Evolutionary conservation across 37 sponge, comb jelly and placozoan species (phyloP).

Genomic region (Halichondria panicea): DNA sequence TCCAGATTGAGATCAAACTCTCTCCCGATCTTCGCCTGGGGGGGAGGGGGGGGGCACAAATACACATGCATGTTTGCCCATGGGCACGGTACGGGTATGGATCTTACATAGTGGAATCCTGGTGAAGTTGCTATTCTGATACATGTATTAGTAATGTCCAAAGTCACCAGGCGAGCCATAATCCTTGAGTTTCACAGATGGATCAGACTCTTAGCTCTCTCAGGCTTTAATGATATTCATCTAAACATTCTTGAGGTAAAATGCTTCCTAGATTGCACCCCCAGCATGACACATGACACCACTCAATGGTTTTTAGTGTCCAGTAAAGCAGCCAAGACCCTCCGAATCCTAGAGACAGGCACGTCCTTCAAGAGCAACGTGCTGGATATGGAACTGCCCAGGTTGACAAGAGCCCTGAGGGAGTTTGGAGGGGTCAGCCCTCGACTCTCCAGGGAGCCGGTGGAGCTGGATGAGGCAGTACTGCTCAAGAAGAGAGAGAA

Average conservation of each 20-base stretch:
- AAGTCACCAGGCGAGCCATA: constrained; percentile 26
- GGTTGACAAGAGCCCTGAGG: constrained; percentile 51
- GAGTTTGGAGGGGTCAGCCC: constrained; percentile 53
- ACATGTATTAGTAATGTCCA: constrained; percentile 56
- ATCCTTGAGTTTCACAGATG: neutral
- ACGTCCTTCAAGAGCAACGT: neutral
- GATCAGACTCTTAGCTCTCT: neutral
- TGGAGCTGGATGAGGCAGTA: neutral
- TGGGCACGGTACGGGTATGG: neutral
- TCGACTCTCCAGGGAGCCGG: neutral
- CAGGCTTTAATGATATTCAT: neutral
- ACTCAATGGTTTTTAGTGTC: neutral
- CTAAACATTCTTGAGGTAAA: neutral
- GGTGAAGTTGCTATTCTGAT: constrained; percentile 19
- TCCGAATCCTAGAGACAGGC: too few species aligned
- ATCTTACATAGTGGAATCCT: constrained; percentile 49
- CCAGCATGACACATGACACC: neutral
- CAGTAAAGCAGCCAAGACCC: neutral
- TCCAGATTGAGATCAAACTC: constrained; percentile 18
- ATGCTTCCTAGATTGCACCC: neutral
- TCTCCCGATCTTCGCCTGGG: constrained; percentile 7
- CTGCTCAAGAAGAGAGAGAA: constrained; percentile 16
- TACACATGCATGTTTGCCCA: neutral
- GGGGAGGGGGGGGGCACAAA: neutral
- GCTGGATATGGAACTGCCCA: constrained; percentile 17